phyloP scores from a whole-genome alignment of 1,140 invertebrate species.

The Dolichoris vasculosae region DNA sequence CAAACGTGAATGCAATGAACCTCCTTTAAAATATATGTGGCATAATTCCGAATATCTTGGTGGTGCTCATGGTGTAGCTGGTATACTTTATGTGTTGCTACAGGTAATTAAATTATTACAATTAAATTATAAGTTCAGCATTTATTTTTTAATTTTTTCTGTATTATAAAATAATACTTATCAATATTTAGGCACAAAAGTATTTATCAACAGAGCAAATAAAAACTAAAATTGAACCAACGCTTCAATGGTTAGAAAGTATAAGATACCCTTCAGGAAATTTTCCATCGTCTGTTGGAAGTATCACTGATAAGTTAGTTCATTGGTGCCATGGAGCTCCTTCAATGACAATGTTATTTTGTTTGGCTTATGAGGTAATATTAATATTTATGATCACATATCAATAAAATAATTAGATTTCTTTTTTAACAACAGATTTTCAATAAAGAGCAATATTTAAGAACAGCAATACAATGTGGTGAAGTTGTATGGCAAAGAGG shows the following conservation, averaged over 20 bases:
- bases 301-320: constrained; percentile 84
- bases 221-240: constrained; percentile 76
- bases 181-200: constrained; percentile 72
- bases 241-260: constrained; percentile 80
- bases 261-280: constrained; percentile 85
- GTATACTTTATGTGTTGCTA: constrained; percentile 88
- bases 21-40: constrained; percentile 89
- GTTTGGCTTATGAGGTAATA: constrained; percentile 83
- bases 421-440: constrained; percentile 78
- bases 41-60: constrained; percentile 91
- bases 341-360: constrained; percentile 86
- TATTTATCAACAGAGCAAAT: constrained; percentile 77
- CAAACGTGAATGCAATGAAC: constrained; percentile 70
- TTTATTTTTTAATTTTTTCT: constrained; percentile 4
- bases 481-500: constrained; percentile 90
- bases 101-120: constrained; percentile 76
- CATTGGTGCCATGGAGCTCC: constrained; percentile 98
- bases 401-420: constrained; percentile 10
- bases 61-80: constrained; percentile 90
- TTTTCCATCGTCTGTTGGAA: constrained; percentile 87
- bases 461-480: constrained; percentile 82
- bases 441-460: constrained; percentile 83
- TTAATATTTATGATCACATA: neutral
- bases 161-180: constrained; percentile 1
- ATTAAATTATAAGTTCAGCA: too few relatives aligned